These are phyloP conservation scores for Xiphophorus maculatus DNA, from an alignment of 2,113 vertebrate genomes.

Conservation along the genomic window DNA sequence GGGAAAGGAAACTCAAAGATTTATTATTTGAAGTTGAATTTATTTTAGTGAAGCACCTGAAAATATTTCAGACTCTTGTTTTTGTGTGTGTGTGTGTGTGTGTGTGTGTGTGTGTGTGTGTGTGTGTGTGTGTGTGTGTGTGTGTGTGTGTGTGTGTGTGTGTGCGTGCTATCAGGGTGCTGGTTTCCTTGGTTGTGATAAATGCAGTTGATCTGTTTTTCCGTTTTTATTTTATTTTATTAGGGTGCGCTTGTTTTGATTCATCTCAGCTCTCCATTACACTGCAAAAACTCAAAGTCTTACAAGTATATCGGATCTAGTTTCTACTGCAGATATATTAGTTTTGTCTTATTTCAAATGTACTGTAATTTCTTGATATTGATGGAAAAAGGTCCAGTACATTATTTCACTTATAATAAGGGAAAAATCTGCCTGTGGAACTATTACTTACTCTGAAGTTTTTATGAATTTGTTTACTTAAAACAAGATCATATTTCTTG, in stretches of 20 bases:
- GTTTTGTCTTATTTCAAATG: no score
- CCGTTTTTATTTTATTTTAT: constrained; percentile 14
- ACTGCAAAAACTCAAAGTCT: no score
- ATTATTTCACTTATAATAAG: no score
- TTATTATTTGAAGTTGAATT: background rate
- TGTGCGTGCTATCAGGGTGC: constrained; percentile 46
- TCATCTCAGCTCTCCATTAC: background rate
- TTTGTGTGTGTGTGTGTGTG: constrained; percentile 15
- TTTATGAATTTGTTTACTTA: no score
- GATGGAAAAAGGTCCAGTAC: no score
- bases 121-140: constrained; percentile 8
- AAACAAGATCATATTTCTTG: no score
- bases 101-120: constrained; percentile 2
- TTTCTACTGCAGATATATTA: no score
- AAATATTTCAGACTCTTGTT: constrained; percentile 24
- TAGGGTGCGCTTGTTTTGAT: constrained; percentile 39
- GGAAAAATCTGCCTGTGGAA: no score
- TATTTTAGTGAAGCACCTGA: constrained; percentile 2
- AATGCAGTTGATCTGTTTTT: constrained; percentile 16
- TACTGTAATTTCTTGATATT: no score
- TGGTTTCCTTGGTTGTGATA: constrained; percentile 26
- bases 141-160: background rate
- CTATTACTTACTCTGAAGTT: no score
- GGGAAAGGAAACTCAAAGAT: background rate
- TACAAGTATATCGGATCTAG: no score